Conservation (phyloP, 2,888 invertebrate genomes). For the Conus canariensis region DNA sequence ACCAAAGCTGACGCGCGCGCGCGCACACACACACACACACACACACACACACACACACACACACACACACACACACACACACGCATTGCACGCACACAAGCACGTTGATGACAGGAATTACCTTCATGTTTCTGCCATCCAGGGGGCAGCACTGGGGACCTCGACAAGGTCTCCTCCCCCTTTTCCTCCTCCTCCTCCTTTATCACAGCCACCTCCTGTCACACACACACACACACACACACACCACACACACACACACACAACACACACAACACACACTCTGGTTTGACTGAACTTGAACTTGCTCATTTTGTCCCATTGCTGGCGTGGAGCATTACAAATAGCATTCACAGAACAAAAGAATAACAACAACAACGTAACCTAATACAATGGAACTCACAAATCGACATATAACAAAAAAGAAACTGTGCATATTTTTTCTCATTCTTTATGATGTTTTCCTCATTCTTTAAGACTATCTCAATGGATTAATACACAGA, state of each 20-base stretch:
- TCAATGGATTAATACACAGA: background rate
- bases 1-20: background rate
- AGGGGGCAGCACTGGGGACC: background rate
- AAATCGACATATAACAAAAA: no score
- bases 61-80: constrained; percentile 10
- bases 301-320: no score
- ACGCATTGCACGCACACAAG: background rate
- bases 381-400: background rate
- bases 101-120: background rate
- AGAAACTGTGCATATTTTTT: no score
- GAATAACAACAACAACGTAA: background rate
- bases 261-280: background rate
- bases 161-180: background rate
- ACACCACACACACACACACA: constrained; percentile 10
- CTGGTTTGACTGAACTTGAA: no score
- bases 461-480: no score
- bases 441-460: no score
- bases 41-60: constrained; percentile 12
- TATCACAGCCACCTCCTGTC: background rate
- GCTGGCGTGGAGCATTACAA: background rate
- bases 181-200: background rate
- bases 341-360: background rate
- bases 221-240: constrained; percentile 2
- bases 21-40: background rate
- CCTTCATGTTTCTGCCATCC: constrained; percentile 21